Evolutionary conservation across 2,797 vertebrate genomes (phyloP).

Genomic region (Denticeps clupeoides): DNA sequence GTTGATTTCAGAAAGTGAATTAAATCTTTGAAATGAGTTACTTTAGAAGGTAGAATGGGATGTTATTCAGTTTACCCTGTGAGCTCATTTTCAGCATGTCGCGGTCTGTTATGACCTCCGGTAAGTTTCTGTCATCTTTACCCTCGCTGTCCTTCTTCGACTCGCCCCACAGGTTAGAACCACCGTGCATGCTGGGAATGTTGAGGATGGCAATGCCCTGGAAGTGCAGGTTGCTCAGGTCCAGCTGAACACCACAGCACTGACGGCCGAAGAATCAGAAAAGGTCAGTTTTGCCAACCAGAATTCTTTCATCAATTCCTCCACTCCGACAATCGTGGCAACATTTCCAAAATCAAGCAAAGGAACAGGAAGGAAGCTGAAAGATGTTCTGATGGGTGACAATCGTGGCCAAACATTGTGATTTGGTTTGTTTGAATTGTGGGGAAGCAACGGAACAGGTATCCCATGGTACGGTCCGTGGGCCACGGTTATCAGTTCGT

Average conservation of each 20-base stretch:
- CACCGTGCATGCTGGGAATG: slow-evolving; percentile 90
- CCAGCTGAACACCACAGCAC: slow-evolving; percentile 72
- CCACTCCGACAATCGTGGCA: too few species aligned
- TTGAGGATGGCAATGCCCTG: slow-evolving; percentile 85
- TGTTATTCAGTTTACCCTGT: slow-evolving; percentile 60
- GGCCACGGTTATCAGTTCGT: too few species aligned
- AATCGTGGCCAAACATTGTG: too few species aligned
- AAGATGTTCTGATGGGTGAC: too few species aligned
- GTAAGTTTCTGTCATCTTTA: slow-evolving; percentile 36
- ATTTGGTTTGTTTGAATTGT: too few species aligned
- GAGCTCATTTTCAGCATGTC: slow-evolving; percentile 73
- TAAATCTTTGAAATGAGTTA: too few species aligned
- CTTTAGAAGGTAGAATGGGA: neutral
- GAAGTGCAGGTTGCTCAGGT: slow-evolving; percentile 64
- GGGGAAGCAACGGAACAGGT: too few species aligned
- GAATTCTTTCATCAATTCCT: too few species aligned
- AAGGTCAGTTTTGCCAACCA: neutral
- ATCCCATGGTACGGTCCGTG: too few species aligned
- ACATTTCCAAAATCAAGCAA: neutral
- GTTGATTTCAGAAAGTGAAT: too few species aligned
- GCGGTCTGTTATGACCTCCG: slow-evolving; percentile 68
- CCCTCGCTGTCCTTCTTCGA: slow-evolving; percentile 66
- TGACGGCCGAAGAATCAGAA: slow-evolving; percentile 29
- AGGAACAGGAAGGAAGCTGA: neutral
- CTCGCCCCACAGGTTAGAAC: slow-evolving; percentile 93